Base-by-base conservation (phyloP, 2,797 vertebrate genomes). In the Anisognathus igniventris region DNA sequence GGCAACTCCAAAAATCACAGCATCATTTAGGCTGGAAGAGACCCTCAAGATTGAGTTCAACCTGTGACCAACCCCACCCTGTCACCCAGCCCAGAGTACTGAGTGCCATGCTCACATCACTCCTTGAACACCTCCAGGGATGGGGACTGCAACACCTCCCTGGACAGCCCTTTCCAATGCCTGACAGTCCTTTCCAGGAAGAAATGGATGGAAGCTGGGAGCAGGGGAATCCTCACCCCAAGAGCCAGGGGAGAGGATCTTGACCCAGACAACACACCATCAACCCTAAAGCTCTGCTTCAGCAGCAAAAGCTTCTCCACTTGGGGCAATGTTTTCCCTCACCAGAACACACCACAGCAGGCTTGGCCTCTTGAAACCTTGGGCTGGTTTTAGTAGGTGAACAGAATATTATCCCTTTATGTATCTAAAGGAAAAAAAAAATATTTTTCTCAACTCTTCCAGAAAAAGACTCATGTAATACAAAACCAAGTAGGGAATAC, bases 391-490 rank as follows among this genome's bases (percentile, higher is more conserved):
- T 27, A 85, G n/a, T 15, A 56, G 44, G 17, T 28, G 20, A 71
- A 57, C 7, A 51, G 53, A 68, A 13, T 5, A 42, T 73, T 57
- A 45, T 31, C 77, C 35, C 47, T 70, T 44, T 14, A 83, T 0
- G 20, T 30, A 66, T 18, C 10, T n/a, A 12, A 54, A 53, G 37
- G 23, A 21, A 40, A 67, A 88, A 40, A 18, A 57, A 57, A 13
- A 57, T 6, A 31, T 50, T 85, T 39, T 39, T 67, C 74, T 77
- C 61, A 83, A 25, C 33, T 56, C 39, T 72, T 31, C 14, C 10
- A 54, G 47, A 37, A 77, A 74, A 82, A 61, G 44, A 37, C 19
- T 73, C 42, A 21, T 85, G 78, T 64, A 92, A 93, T 31, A 71
- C 44, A 66, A 96, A 91, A 65, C 54, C 64, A 82, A 88, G 61